Conservation (phyloP, 2,888 invertebrate species). For the Ctenicera cuprea region DNA sequence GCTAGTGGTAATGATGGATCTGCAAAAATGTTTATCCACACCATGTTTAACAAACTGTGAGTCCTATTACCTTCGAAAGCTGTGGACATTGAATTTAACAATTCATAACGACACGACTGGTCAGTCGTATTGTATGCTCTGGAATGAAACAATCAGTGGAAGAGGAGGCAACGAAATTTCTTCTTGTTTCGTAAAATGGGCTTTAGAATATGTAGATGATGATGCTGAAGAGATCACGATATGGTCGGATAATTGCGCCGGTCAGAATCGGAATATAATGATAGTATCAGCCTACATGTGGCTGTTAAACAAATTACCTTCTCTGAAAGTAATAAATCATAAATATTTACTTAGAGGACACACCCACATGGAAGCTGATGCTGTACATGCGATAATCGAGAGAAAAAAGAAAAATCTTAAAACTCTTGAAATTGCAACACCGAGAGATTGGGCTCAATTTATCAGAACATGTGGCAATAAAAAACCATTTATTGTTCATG, state of each 20-base stretch:
- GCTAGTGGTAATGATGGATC: neutral
- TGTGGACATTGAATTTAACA: constrained; percentile 11
- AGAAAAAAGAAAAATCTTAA: constrained; percentile 42
- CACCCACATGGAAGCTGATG: constrained; percentile 56
- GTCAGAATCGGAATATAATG: constrained; percentile 2
- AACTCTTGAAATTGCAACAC: constrained; percentile 53
- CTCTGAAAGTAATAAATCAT: constrained; percentile 53
- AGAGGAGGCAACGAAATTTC: constrained; percentile 14
- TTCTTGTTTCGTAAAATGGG: neutral
- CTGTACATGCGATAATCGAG: constrained; percentile 47
- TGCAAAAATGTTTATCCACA: constrained; percentile 11
- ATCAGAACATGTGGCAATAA: constrained; percentile 32
- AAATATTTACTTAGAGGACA: constrained; percentile 58
- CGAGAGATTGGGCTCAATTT: constrained; percentile 58
- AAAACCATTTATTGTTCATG: constrained; percentile 4
- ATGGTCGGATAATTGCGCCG: neutral
- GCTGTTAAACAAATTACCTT: neutral
- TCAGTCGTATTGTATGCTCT: neutral
- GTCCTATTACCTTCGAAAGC: neutral
- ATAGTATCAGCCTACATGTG: neutral
- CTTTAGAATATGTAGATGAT: neutral
- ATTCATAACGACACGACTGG: neutral
- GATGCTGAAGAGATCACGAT: neutral
- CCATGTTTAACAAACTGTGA: neutral
- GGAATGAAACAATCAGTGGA: constrained; percentile 1